Percentiles rank a stretch among this genome's conserved stretches.
Conservation (phyloP, 2,888 invertebrate species). For the Cheilosia vernalis region DNA sequence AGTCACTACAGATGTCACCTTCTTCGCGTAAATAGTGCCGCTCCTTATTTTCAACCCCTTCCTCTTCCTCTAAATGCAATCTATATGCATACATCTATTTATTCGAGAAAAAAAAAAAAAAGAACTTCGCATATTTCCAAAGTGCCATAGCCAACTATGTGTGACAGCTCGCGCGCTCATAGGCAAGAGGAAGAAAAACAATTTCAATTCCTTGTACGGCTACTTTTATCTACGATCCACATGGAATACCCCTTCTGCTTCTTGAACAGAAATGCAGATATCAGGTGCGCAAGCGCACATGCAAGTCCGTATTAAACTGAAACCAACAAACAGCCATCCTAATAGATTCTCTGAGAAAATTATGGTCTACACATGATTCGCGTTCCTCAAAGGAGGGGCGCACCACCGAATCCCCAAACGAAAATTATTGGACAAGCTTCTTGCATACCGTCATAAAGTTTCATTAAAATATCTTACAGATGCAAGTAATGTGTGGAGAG, state of each 20-base stretch:
- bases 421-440: conserved; percentile 74
- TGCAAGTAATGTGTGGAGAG: conserved; percentile 55
- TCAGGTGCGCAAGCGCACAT: conserved; percentile 56
- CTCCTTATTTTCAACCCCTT: conserved; percentile 37
- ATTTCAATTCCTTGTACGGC: conserved; percentile 55
- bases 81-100: conserved; percentile 9
- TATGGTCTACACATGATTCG: conserved; percentile 66
- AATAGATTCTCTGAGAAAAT: conserved; percentile 70
- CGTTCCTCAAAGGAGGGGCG: conserved; percentile 48
- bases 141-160: conserved; percentile 38
- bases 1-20: conserved; percentile 52
- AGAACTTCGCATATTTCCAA: conserved; percentile 15
- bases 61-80: conserved; percentile 26
- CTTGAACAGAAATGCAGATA: conserved; percentile 24
- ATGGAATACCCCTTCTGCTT: conserved; percentile 40
- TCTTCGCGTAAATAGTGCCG: conserved; percentile 52
- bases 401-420: conserved; percentile 30
- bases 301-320: conserved; percentile 22
- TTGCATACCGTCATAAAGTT: conserved; percentile 74
- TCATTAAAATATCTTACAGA: conserved; percentile 73
- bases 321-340: conserved; percentile 31
- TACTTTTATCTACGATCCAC: conserved; percentile 67
- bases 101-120: background rate
- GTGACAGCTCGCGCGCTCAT: conserved; percentile 20
- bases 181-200: conserved; percentile 5